Percentiles rank a stretch among this genome's conserved stretches.
Conservation (phyloP, 1,140 invertebrate genomes). For the Drosophila athabasca region DNA sequence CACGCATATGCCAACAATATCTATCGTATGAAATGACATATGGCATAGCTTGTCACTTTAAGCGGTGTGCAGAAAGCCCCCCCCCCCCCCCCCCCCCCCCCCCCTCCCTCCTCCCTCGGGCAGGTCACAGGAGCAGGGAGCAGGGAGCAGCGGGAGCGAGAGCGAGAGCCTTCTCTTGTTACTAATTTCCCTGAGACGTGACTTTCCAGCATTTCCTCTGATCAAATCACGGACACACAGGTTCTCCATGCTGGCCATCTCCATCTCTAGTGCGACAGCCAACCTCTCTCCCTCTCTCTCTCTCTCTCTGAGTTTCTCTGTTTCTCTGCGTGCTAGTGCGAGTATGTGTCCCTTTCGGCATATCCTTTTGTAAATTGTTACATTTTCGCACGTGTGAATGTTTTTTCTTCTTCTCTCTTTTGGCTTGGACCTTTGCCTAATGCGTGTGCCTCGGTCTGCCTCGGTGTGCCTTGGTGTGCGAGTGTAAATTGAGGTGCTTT, state of each 20-base stretch:
- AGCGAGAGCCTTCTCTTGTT: conserved; percentile 30
- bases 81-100: no score
- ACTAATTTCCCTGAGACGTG: conserved; percentile 49
- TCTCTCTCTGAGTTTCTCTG: neutral
- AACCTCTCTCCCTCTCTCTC: conserved; percentile 1
- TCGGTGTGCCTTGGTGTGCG: neutral
- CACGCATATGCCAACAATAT: no score
- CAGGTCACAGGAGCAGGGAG: conserved; percentile 10
- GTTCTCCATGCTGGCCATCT: conserved; percentile 26
- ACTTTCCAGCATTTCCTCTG: conserved; percentile 40
- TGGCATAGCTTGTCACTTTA: no score
- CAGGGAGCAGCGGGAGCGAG: conserved; percentile 12
- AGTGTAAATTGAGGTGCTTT: conserved; percentile 71
- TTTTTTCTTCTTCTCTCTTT: conserved; percentile 28
- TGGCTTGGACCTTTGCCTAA: conserved; percentile 24
- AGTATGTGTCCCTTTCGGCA: conserved; percentile 43
- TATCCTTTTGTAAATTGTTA: conserved; percentile 74
- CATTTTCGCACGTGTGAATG: conserved; percentile 72
- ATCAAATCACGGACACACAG: conserved; percentile 44
- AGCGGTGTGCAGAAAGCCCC: no score
- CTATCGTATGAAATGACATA: no score
- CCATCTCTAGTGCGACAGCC: conserved; percentile 17
- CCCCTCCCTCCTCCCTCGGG: neutral
- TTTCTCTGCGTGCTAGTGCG: conserved; percentile 15
- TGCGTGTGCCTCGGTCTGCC: conserved; percentile 19